These are phyloP conservation scores for Leuciscus idus DNA, from an alignment of 2,113 vertebrate genomes.

Conservation along the genomic window DNA sequence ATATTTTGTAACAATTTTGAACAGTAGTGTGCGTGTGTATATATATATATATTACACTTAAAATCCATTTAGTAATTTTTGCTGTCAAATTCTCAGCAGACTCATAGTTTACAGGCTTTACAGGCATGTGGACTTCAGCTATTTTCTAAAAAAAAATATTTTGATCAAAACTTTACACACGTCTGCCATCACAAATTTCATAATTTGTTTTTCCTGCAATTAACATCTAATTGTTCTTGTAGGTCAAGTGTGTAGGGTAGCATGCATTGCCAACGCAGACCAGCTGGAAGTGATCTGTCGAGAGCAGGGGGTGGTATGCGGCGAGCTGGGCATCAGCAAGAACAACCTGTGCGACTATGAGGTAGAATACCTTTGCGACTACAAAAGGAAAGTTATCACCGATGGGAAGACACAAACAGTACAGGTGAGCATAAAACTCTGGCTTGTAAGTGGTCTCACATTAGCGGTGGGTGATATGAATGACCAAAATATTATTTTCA, in stretches of 20 bases:
- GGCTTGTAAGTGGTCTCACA: not conserved
- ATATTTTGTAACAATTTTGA: no score
- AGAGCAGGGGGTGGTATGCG: constrained; percentile 72
- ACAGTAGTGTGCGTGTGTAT: no score
- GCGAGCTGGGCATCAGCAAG: constrained; percentile 71
- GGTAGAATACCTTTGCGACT: constrained; percentile 82
- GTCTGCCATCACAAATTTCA: not conserved
- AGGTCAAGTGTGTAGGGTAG: constrained; percentile 70
- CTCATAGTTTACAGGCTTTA: not conserved
- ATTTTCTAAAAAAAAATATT: not conserved
- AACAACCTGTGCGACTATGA: constrained; percentile 79
- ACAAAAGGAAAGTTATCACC: constrained; percentile 70
- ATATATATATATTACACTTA: no score
- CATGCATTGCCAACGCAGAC: constrained; percentile 72
- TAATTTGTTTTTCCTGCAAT: not conserved
- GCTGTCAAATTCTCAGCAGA: not conserved
- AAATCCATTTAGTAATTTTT: not conserved
- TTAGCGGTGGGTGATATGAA: no score
- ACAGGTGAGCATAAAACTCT: constrained; percentile 39
- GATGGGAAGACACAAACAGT: constrained; percentile 35
- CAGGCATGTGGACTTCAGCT: not conserved
- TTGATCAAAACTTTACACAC: not conserved
- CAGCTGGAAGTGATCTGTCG: constrained; percentile 77
- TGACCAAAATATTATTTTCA: no score
- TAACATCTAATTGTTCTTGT: constrained; percentile 28